phyloP scores from a whole-genome alignment of 2,888 invertebrate genomes.

The Nemotelus pantherinus region DNA sequence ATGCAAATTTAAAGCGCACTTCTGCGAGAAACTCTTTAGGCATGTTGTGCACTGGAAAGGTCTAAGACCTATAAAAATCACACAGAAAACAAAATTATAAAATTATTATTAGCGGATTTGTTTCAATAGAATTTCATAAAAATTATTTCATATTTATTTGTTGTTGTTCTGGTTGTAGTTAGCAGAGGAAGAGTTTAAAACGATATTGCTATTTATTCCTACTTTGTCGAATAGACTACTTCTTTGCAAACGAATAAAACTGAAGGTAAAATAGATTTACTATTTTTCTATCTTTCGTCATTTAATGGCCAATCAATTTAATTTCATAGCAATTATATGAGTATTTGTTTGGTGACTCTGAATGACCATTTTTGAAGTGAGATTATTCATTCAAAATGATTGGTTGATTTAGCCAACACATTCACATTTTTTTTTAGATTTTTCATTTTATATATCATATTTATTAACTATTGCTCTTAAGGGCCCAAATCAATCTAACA shows the following conservation, averaged over 20 bases:
- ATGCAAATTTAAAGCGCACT: constrained; percentile 71
- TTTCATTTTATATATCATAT: background rate
- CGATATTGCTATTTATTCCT: background rate
- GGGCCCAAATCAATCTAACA: background rate
- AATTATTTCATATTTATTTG: background rate
- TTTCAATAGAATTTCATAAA: constrained; percentile 9
- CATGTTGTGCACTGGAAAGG: constrained; percentile 70
- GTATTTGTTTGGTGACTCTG: constrained; percentile 14
- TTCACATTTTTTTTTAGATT: background rate
- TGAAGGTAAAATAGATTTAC: background rate
- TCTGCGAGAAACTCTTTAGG: constrained; percentile 70
- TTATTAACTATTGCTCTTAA: background rate
- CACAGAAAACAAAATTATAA: constrained; percentile 44
- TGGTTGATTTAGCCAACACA: background rate
- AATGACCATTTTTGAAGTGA: constrained; percentile 23
- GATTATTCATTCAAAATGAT: constrained; percentile 18
- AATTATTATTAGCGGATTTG: constrained; percentile 36
- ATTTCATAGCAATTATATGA: constrained; percentile 32
- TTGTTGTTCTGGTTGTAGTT: background rate
- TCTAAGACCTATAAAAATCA: constrained; percentile 61
- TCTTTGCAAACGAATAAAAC: too few relatives aligned
- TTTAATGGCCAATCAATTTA: background rate
- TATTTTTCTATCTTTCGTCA: constrained; percentile 12
- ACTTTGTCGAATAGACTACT: too few relatives aligned
- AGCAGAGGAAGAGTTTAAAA: constrained; percentile 44